A percentile compares a stretch with the other conserved stretches of the same genome.
These are phyloP conservation scores for Psammodynastes pulverulentus DNA, from an alignment of 2,113 vertebrate species.

Conservation along the genomic window DNA sequence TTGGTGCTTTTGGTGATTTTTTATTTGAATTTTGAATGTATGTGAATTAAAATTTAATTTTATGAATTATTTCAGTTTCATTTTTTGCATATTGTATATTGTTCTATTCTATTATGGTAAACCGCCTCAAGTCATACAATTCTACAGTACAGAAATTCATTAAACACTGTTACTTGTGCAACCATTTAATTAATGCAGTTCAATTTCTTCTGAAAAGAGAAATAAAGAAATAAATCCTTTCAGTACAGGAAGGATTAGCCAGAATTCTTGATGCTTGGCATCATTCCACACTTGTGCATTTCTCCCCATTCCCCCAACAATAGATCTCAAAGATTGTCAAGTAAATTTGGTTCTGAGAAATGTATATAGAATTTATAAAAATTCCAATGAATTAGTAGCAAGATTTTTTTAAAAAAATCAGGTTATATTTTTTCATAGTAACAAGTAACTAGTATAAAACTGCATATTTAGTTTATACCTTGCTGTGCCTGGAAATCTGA, in stretches of 20 bases:
- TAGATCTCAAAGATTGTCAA: not conserved
- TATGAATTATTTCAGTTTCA: not conserved
- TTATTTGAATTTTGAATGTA: not conserved
- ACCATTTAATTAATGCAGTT: not conserved
- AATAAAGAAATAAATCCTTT: not conserved
- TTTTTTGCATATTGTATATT: not conserved
- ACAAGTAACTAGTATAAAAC: not conserved
- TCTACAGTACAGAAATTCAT: not conserved
- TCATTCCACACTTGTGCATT: not conserved
- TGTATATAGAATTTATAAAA: not conserved
- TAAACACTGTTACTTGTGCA: not conserved
- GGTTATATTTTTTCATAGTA: not conserved
- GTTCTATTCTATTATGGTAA: not conserved
- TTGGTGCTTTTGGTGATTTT: not conserved
- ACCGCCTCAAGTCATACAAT: not conserved
- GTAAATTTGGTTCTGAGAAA: not conserved
- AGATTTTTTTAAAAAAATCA: not conserved
- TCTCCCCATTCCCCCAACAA: not conserved
- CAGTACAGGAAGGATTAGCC: not conserved
- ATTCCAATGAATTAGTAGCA: not conserved
- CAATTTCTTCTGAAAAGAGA: not conserved
- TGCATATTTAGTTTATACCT: not conserved
- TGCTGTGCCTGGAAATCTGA: not conserved
- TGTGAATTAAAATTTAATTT: not conserved
- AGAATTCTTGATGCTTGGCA: not conserved